Evolutionary conservation across 2,888 invertebrate species (phyloP), one percentile per base, ranked within the genome.

Genomic region (Mythimna albipuncta): DNA sequence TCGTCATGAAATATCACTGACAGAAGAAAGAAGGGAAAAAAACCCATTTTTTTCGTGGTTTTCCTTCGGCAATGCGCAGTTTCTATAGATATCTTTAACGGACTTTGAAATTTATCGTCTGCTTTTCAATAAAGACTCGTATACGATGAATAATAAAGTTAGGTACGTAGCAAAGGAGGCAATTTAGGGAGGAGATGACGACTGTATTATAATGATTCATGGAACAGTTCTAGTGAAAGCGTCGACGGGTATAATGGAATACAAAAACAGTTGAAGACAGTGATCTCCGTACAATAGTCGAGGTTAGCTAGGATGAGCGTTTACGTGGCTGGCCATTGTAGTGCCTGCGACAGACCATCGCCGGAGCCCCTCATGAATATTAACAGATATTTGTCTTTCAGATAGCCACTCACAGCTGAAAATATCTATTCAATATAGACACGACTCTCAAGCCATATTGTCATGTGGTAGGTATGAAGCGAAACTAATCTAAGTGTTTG

Each of bases 341-440:
- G 94, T 94, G 94, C 87, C 84, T 87, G 87, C 89, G 88, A 89
- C 90, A 89, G 90, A 85, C 91, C 89, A 90, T 90, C 90, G 90
- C 88, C 87, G 85, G 87, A 89, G 88, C 87, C 87, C 80, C 93
- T 95, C 94, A 95, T 96, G 95, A 95, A 96, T 96, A 95, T 94
- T 95, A 93, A 95, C 85, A 83, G 83, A 89, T 91, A 91, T 93
- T 94, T 94, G 93, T 95, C 93, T 91, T 89, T 87, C 83, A 88
- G 85, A 91, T 87, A 86, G 89, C 87, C 86, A 90, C 89, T 91
- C 86, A 85, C 85, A 93, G 89, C 86, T 93, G 89, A 92, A 93
- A 92, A 92, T 89, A 89, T 89, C 88, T 84, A 80, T 90, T 90
- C 89, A 90, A 89, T 88, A 85, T 81, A 87, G 82, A 87, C 90